phyloP scores from a whole-genome alignment of 2,888 invertebrate genomes.

The Bombylius discolor region DNA sequence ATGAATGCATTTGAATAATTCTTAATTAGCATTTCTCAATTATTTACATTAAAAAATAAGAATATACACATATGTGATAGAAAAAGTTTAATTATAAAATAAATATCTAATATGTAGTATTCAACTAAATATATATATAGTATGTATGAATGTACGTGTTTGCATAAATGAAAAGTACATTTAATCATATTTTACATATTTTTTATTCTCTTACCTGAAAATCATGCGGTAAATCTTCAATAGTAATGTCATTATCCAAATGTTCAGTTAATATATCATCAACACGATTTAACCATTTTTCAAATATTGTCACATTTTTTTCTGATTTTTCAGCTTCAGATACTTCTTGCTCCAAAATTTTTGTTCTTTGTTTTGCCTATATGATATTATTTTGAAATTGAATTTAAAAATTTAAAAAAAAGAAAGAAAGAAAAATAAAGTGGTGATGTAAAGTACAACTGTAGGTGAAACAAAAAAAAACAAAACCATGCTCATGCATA shows the following conservation, averaged over 20 bases:
- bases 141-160: no score
- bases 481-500: conserved; percentile 5
- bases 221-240: conserved; percentile 67
- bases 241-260: conserved; percentile 62
- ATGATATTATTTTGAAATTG: background rate
- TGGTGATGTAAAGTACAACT: background rate
- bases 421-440: background rate
- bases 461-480: background rate
- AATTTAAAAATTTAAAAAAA: background rate
- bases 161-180: no score
- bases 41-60: no score
- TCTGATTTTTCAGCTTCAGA: conserved; percentile 66
- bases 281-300: conserved; percentile 56
- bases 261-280: conserved; percentile 55
- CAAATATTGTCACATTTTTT: conserved; percentile 56
- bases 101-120: no score
- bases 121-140: no score
- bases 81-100: no score
- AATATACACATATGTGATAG: no score
- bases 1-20: no score
- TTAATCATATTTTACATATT: background rate
- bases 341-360: conserved; percentile 54
- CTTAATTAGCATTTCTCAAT: no score
- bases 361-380: conserved; percentile 32
- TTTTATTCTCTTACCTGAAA: conserved; percentile 40